These are phyloP conservation scores for Orientallactaga sibirica DNA, from an alignment of 2,797 vertebrate genomes.

Conservation along the genomic window DNA sequence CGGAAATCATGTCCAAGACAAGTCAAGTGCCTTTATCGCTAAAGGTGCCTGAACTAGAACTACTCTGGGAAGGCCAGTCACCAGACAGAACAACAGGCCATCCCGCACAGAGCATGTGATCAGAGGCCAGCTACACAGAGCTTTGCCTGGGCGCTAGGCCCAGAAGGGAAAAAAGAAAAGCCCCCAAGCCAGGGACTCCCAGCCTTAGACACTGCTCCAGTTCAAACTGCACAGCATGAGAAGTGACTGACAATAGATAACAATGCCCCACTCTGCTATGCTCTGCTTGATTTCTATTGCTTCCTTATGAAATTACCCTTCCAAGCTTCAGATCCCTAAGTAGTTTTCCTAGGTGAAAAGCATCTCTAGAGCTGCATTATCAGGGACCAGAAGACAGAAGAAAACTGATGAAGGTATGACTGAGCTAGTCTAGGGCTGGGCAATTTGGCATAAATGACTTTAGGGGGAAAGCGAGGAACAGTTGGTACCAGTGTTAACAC, in stretches of 20 bases:
- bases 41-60: background rate
- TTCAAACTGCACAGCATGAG: background rate
- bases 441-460: constrained; percentile 25
- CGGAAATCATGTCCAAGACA: background rate
- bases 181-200: background rate
- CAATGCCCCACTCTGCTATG: background rate
- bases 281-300: constrained; percentile 40
- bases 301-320: constrained; percentile 45
- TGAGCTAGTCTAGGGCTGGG: constrained; percentile 10
- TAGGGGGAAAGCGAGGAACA: background rate
- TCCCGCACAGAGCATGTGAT: background rate
- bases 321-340: constrained; percentile 39
- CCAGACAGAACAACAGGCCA: background rate
- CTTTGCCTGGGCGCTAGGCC: background rate
- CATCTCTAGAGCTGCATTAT: background rate
- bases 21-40: background rate
- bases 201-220: constrained; percentile 8
- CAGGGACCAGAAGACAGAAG: constrained; percentile 20
- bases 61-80: background rate
- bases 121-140: background rate
- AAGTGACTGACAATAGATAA: constrained; percentile 25
- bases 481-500: background rate
- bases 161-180: background rate
- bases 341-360: constrained; percentile 51
- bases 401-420: background rate